phyloP scores from a whole-genome alignment of 2,888 invertebrate genomes.

The Graphium colonna region DNA sequence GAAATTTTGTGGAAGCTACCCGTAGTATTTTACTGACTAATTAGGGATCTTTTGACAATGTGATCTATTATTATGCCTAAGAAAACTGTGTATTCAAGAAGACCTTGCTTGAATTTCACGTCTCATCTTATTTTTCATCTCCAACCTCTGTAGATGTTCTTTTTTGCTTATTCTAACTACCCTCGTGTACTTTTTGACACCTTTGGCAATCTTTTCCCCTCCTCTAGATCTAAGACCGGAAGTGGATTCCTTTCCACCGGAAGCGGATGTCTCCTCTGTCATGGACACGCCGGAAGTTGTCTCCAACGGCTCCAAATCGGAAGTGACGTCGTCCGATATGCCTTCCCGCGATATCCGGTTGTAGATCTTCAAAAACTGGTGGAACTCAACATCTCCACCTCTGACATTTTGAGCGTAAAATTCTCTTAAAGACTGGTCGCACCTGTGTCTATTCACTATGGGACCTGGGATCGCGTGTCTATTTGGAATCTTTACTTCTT shows the following conservation, averaged over 20 bases:
- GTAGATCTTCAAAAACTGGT: slow-evolving; percentile 67
- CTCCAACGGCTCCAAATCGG: no score
- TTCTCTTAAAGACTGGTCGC: slow-evolving; percentile 51
- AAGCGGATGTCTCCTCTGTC: no score
- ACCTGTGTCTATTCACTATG: slow-evolving; percentile 55
- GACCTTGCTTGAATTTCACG: background rate
- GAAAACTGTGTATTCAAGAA: background rate
- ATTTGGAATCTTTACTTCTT: slow-evolving; percentile 25
- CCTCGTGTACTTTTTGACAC: background rate
- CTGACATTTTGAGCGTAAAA: slow-evolving; percentile 60
- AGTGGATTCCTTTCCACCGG: no score
- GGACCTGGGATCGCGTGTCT: slow-evolving; percentile 50
- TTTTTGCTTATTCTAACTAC: background rate
- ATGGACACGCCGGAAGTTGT: no score
- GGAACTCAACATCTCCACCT: slow-evolving; percentile 62
- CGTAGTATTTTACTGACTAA: no score
- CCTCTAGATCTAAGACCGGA: no score
- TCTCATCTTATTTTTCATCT: background rate
- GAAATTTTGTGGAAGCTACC: no score
- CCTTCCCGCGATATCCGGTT: slow-evolving; percentile 60
- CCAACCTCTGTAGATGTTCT: background rate
- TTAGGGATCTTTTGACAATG: no score
- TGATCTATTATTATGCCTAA: no score
- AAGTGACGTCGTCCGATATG: slow-evolving; percentile 45
- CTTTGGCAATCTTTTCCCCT: no score